A percentile compares a stretch with the other conserved stretches of the same genome.
Evolutionary conservation across 2,113 vertebrate genomes (phyloP).

Genomic region (Hippocampus barbouri): DNA sequence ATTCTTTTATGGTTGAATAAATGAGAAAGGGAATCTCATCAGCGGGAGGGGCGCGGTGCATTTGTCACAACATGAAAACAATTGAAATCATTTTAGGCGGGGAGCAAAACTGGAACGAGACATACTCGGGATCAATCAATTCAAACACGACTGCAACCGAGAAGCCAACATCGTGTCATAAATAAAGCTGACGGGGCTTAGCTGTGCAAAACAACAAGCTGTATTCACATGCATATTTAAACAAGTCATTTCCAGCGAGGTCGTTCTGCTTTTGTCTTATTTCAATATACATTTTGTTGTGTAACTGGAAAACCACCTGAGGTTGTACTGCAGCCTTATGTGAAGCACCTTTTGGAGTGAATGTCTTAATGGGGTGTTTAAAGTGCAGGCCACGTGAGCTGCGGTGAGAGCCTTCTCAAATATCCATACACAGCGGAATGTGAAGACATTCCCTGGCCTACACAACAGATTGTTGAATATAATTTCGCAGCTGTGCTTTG

Average conservation of each 20-base stretch:
- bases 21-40: constrained; percentile 12
- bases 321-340: constrained; percentile 59
- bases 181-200: not conserved
- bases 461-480: constrained; percentile 24
- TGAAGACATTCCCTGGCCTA: not conserved
- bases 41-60: constrained; percentile 13
- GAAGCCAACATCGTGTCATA: constrained; percentile 14
- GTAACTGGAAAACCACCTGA: constrained; percentile 50
- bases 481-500: constrained; percentile 33
- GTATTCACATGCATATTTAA: constrained; percentile 20
- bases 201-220: constrained; percentile 5
- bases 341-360: constrained; percentile 54
- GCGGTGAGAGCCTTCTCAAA: constrained; percentile 15
- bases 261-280: not conserved
- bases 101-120: constrained; percentile 11
- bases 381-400: constrained; percentile 39
- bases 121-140: constrained; percentile 31
- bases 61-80: constrained; percentile 27
- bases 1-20: constrained; percentile 21
- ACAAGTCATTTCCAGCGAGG: not conserved
- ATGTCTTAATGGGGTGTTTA: constrained; percentile 35
- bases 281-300: constrained; percentile 15
- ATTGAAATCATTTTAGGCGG: constrained; percentile 23
- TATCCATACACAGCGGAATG: not conserved
- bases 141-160: constrained; percentile 20